Conservation (phyloP, 2,797 vertebrate species). For the Glossophaga mutica region DNA sequence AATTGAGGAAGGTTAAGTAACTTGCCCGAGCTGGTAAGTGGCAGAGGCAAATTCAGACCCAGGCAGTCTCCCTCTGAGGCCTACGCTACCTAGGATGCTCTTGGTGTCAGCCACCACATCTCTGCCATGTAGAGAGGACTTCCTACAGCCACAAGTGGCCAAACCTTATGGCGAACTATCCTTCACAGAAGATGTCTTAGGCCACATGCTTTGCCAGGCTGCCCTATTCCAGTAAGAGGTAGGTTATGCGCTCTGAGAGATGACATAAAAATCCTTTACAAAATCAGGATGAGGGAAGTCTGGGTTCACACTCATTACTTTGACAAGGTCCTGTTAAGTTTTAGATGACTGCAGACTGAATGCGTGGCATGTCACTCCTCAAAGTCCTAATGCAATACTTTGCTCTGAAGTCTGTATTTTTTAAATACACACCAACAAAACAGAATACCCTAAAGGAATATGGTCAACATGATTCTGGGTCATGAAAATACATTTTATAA, state of each 20-base stretch:
- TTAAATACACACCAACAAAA: not conserved
- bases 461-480: not conserved
- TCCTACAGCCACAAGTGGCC: not conserved
- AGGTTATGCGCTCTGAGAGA: not conserved
- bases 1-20: not conserved
- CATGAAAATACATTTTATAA: not conserved
- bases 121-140: fast-evolving
- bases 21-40: not conserved
- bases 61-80: not conserved
- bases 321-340: not conserved
- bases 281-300: not conserved
- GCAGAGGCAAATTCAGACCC: not conserved
- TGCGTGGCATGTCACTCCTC: not conserved
- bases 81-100: not conserved
- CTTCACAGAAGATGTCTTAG: not conserved
- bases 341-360: not conserved
- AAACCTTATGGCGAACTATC: not conserved
- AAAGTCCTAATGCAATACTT: not conserved
- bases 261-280: not conserved
- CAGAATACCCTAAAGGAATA: not conserved
- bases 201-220: not conserved
- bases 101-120: fast-evolving
- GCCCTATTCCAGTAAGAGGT: not conserved
- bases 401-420: not conserved
- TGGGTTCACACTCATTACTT: not conserved